Evolutionary conservation across 2,888 invertebrate genomes (phyloP).

Genomic region (Osmoderma eremita): DNA sequence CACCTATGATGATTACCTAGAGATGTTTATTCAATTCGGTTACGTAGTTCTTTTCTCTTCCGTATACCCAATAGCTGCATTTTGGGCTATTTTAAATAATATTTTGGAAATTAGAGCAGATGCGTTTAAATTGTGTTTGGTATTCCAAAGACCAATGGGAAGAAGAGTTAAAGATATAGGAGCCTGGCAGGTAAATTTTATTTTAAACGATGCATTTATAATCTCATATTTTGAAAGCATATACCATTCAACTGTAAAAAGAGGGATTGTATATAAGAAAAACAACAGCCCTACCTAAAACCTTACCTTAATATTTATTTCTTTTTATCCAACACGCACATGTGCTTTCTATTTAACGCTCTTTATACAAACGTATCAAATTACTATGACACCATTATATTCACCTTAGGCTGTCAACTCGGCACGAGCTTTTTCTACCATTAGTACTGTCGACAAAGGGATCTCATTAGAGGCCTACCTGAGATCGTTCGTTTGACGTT

Average conservation of each 20-base stretch:
- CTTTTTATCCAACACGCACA: background rate
- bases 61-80: constrained; percentile 79
- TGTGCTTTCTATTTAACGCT: background rate
- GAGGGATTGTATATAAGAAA: too few species aligned
- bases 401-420: constrained; percentile 9
- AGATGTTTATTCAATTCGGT: constrained; percentile 82
- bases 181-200: constrained; percentile 75
- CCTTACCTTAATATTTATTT: too few species aligned
- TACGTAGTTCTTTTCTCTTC: constrained; percentile 82
- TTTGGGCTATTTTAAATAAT: constrained; percentile 80
- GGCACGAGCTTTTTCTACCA: constrained; percentile 5
- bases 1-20: constrained; percentile 81
- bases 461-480: constrained; percentile 26
- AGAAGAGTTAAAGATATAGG: constrained; percentile 75
- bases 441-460: constrained; percentile 21
- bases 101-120: constrained; percentile 79
- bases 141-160: constrained; percentile 75
- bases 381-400: constrained; percentile 1
- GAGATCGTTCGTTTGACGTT: constrained; percentile 24
- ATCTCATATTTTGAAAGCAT: too few species aligned
- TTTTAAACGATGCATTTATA: background rate
- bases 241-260: too few species aligned
- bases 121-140: constrained; percentile 77
- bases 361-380: constrained; percentile 7
- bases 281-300: too few species aligned